Base-by-base conservation (phyloP, 2,113 vertebrate species). In the Scatophagus argus region DNA sequence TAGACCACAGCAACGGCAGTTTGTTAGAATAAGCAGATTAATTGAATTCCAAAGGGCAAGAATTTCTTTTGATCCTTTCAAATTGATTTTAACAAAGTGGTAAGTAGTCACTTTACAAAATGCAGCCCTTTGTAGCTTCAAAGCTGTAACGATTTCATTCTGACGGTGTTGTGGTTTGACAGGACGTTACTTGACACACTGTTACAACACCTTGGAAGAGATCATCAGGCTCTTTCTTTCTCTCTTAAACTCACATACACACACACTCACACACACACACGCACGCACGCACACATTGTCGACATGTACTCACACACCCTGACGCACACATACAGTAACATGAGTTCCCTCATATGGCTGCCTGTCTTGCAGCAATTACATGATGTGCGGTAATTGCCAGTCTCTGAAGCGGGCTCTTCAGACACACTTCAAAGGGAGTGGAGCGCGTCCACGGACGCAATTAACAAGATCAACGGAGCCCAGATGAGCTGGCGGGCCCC, bases 361-460 rank as follows among this genome's bases (percentile, higher is more conserved):
- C 92, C 93, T 93, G 94, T 95, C 92, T 94, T 91, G 89, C 89
- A 91, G 90, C 93, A 92, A 93, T 94, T 94, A 91, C 94, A 93
- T 93, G 93, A 94, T 93, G 92, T 91, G 91, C 82, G 73, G 89
- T 95, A 95, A 95, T 95, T 95, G 94, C 92, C 88, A 88, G 91
- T 93, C 93, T 94, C 94, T 94, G 93, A 95, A 93, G 91, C 91
- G 72, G 87, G 85, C 93, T 93, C 94, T 95, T 94, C 93, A 94
- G 94, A 94, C 92, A 91, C 92, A 94, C 94, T 94, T 95, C 95
- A 95, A 95, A 95, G 92, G 86, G 92, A 95, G 87, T 83, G 72
- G 84, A 93, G 90, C 88, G 88, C 92, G 86, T 94, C 93, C 93
- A 91, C 80, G 90, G 93, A 92, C 88, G 92, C 94, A 95, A 95